Percentiles rank a stretch among this genome's conserved stretches.
Conservation (phyloP, 1,140 invertebrate genomes). For the Caenorhabditis latens region DNA sequence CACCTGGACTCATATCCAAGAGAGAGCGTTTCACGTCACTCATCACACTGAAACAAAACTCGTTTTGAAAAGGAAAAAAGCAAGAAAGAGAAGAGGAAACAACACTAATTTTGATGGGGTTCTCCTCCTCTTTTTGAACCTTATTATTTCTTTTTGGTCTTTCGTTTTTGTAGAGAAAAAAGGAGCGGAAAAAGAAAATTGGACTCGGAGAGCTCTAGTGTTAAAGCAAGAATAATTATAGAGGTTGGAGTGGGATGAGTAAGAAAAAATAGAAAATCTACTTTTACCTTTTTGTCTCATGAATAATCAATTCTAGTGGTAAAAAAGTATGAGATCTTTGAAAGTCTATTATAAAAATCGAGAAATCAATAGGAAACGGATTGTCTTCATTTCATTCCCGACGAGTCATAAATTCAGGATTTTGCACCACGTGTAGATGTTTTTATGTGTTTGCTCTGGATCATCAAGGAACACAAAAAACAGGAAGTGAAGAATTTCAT, state of each 20-base stretch:
- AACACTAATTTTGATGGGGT: slow-evolving; percentile 15
- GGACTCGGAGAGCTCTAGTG: neutral
- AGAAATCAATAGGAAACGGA: neutral
- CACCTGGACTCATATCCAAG: slow-evolving; percentile 59
- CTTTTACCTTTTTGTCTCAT: neutral
- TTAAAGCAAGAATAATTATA: neutral
- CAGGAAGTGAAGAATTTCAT: neutral
- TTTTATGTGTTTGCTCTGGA: slow-evolving; percentile 43
- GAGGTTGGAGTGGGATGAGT: neutral
- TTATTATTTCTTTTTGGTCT: slow-evolving; percentile 32
- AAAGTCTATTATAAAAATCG: neutral
- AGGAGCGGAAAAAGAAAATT: neutral
- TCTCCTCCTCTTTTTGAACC: neutral
- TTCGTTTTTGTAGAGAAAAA: neutral
- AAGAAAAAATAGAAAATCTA: neutral
- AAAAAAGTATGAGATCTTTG: neutral
- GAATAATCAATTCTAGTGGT: neutral
- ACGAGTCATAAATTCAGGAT: neutral
- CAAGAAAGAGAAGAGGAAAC: neutral
- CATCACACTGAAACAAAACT: slow-evolving; percentile 63
- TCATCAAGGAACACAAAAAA: slow-evolving; percentile 4
- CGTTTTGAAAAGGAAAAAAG: neutral
- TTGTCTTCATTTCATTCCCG: neutral
- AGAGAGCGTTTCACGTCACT: slow-evolving; percentile 66
- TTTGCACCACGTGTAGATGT: neutral